Base-by-base conservation (phyloP, 2,113 vertebrate genomes). In the Tinamus guttatus region DNA sequence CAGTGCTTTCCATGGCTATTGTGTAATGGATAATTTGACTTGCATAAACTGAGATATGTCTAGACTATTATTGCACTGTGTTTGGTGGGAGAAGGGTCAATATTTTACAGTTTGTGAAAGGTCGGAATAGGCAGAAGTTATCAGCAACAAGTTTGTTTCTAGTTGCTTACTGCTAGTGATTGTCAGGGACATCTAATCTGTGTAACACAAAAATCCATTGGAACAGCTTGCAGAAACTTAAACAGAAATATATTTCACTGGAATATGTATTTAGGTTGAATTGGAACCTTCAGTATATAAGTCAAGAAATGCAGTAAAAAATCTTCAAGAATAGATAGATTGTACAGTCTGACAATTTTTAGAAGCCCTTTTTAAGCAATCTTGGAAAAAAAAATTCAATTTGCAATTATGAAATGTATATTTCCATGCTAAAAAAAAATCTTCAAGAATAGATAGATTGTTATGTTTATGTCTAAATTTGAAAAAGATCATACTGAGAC, bases 21-120 rank as follows among this genome's bases (percentile, higher is more conserved):
- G 88, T 76, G 92, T 74, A 96, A 95, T 36, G 30, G 69, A 22
- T 76, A 78, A 78, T 58, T 62, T 67, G n/a, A 77, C 84, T 94
- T 95, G 78, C 89, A 94, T 81, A 95, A 96, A 58, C 14, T 62
- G n/a, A 60, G n/a, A 45, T 89, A 36, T 71, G 91, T 95, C 92
- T 92, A 85, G 85, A 94, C 92, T 91, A 24, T 36, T 82, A 49
- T 96, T 87, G 67, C 86, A 83, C 47, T 92, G 40, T 68, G 6
- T 58, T 96, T 94, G 73, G 40, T 94, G n/a, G 80, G 85, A 93
- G 60, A 93, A 91, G 34, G 65, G 88, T 93, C 56, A 95, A 62
- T 89, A 64, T 45, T 62, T 85, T 89, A 69, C 17, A 91, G 4
- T 87, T 93, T 89, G 4, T 49, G 89, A 73, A 81, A 87, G 6